phyloP scores from a whole-genome alignment of 2,113 vertebrate genomes.

The Aviceda subcristata region DNA sequence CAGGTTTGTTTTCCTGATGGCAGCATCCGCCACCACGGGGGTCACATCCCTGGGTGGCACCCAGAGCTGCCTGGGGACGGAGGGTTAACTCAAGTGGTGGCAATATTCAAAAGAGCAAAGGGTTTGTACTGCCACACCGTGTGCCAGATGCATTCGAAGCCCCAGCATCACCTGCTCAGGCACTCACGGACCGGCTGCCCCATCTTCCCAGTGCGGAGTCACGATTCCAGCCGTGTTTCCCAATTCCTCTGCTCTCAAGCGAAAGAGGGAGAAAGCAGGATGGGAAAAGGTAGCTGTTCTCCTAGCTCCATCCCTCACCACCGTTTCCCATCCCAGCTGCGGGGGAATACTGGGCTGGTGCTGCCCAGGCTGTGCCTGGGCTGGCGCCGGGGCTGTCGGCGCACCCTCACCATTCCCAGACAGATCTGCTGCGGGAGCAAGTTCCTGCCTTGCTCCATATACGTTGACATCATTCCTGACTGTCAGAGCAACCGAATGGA shows the following conservation, averaged over 20 bases:
- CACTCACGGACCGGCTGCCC: rapidly evolving
- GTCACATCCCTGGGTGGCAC: not conserved
- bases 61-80: not conserved
- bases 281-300: not conserved
- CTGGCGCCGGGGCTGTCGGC: not conserved
- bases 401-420: not conserved
- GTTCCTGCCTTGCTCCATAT: not conserved
- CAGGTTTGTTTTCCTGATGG: not conserved
- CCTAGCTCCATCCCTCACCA: not conserved
- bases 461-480: rapidly evolving
- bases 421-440: not conserved
- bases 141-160: not conserved
- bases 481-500: not conserved
- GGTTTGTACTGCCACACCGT: not conserved
- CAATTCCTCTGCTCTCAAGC: not conserved
- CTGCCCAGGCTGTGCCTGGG: not conserved
- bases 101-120: not conserved
- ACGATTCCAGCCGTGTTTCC: not conserved
- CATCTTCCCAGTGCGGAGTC: not conserved
- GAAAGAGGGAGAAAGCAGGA: not conserved
- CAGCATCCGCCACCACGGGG: not conserved
- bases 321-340: not conserved
- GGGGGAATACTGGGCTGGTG: not conserved
- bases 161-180: not conserved
- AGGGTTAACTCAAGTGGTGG: not conserved